Percentiles rank a stretch among this genome's conserved stretches.
Evolutionary conservation across 2,113 vertebrate genomes (phyloP).

Genomic region (Amblyopsis rosae): DNA sequence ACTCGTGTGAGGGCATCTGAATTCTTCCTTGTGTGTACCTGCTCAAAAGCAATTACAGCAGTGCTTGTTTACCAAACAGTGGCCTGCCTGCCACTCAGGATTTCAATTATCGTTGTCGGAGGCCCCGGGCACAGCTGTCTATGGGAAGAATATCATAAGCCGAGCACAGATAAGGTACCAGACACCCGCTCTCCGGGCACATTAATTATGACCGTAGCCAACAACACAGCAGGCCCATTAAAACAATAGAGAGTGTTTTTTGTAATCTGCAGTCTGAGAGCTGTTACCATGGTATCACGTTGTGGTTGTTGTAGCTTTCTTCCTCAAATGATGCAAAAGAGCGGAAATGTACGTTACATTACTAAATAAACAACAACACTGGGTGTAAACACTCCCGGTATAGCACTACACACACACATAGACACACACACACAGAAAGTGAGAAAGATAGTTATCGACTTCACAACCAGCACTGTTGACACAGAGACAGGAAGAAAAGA

Average conservation of each 20-base stretch:
- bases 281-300: constrained; percentile 4
- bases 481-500: neutral
- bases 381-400: neutral
- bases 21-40: constrained; percentile 4
- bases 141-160: constrained; percentile 26
- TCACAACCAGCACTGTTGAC: neutral
- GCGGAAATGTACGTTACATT: neutral
- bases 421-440: constrained; percentile 3
- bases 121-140: constrained; percentile 1
- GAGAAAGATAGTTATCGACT: neutral
- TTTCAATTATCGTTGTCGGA: constrained; percentile 64
- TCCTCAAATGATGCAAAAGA: neutral
- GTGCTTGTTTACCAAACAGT: constrained; percentile 64
- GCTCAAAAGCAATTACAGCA: constrained; percentile 60
- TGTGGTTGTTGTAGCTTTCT: neutral
- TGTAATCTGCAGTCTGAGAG: neutral
- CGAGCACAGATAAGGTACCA: constrained; percentile 36
- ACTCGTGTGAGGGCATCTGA: neutral
- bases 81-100: constrained; percentile 62
- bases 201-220: constrained; percentile 33
- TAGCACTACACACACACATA: constrained; percentile 4
- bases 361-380: neutral
- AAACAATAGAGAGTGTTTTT: constrained; percentile 19
- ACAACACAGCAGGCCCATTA: constrained; percentile 33
- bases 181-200: constrained; percentile 22